Percentiles rank a stretch among this genome's conserved stretches.
These are phyloP conservation scores for Diorhabda sublineata DNA, from an alignment of 1,140 invertebrate genomes.

Conservation along the genomic window DNA sequence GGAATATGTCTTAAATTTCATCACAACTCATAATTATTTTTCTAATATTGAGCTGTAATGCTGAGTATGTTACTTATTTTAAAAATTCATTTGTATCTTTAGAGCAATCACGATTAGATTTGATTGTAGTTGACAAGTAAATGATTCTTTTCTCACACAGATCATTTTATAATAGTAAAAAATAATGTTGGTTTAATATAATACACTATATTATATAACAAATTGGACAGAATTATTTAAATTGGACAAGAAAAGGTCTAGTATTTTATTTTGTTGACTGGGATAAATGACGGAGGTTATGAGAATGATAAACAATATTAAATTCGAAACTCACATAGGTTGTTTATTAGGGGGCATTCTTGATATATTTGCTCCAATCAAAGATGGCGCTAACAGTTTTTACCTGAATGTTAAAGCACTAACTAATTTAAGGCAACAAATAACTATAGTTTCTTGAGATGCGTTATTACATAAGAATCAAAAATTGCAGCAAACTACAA, in stretches of 20 bases:
- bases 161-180: conserved; percentile 12
- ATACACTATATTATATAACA: conserved; percentile 26
- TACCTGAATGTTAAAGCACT: neutral
- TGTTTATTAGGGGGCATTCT: neutral
- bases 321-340: neutral
- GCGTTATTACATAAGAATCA: too few relatives aligned
- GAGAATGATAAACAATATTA: conserved; percentile 7
- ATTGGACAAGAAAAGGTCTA: conserved; percentile 41
- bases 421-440: too few relatives aligned
- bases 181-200: conserved; percentile 16
- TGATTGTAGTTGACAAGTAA: conserved; percentile 9
- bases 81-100: neutral
- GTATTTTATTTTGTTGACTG: conserved; percentile 36
- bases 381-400: neutral
- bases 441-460: too few relatives aligned
- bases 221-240: conserved; percentile 39
- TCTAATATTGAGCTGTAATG: too few relatives aligned
- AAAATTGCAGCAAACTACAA: too few relatives aligned
- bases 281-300: conserved; percentile 24
- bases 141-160: conserved; percentile 8
- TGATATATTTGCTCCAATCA: neutral
- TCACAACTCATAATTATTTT: too few relatives aligned
- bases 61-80: too few relatives aligned
- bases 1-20: too few relatives aligned
- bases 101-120: neutral